A percentile compares a stretch with the other conserved stretches of the same genome.
Conservation (phyloP, 1,140 invertebrate genomes). For the Eumaeus atala region DNA sequence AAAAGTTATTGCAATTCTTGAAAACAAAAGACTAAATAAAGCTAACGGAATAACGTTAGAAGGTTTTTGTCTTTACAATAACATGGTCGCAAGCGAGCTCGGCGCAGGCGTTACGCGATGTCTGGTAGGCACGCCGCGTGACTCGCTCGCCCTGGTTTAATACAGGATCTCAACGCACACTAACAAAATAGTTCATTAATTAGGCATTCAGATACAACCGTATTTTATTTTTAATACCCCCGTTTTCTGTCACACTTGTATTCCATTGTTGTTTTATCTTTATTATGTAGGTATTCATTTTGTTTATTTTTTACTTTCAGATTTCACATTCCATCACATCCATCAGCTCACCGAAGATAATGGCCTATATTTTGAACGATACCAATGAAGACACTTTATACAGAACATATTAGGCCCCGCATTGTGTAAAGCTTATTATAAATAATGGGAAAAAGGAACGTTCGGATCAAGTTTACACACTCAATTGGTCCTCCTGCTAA, state of each 20-base stretch:
- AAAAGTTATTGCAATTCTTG: too few relatives aligned
- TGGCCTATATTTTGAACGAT: constrained; percentile 35
- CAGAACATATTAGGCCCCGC: constrained; percentile 38
- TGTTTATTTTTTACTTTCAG: constrained; percentile 47
- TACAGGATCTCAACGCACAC: constrained; percentile 57
- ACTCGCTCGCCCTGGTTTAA: constrained; percentile 61
- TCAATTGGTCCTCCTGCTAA: constrained; percentile 64
- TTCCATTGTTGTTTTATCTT: constrained; percentile 17
- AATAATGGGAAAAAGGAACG: constrained; percentile 72
- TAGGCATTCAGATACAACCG: constrained; percentile 43
- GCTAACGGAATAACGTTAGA: too few relatives aligned
- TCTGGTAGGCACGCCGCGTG: constrained; percentile 51
- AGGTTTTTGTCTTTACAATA: too few relatives aligned
- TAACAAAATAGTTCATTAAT: constrained; percentile 52
- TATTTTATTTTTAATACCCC: constrained; percentile 24
- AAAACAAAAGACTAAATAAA: too few relatives aligned
- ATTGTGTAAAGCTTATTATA: constrained; percentile 45
- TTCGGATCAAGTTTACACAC: constrained; percentile 67
- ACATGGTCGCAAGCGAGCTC: neutral
- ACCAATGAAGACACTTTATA: constrained; percentile 5
- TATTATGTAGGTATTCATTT: constrained; percentile 10
- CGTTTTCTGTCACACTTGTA: constrained; percentile 6
- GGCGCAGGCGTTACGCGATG: constrained; percentile 28
- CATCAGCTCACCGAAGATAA: constrained; percentile 30
- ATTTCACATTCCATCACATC: constrained; percentile 27